Evolutionary conservation across 2,797 vertebrate genomes (phyloP).

Genomic region (Myotis planiceps): DNA sequence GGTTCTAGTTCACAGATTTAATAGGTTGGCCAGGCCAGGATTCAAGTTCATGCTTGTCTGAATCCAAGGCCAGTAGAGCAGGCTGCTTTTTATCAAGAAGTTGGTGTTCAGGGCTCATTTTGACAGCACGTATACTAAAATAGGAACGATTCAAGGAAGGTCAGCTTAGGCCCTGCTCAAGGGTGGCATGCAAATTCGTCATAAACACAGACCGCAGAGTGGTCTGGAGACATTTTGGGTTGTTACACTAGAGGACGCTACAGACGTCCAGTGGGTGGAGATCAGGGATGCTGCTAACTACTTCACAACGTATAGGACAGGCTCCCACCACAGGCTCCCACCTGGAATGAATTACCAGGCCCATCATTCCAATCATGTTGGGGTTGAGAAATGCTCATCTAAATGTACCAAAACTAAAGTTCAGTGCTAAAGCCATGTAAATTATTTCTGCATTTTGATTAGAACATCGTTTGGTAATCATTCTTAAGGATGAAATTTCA

Average conservation of each 20-base stretch:
- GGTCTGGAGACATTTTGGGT: neutral
- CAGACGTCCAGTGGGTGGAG: neutral
- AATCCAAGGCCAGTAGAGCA: neutral
- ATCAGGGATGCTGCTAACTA: neutral
- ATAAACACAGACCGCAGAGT: neutral
- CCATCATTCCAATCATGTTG: neutral
- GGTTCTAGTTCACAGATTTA: neutral
- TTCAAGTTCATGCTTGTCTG: neutral
- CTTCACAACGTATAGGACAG: neutral
- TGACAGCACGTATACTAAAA: neutral
- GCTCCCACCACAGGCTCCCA: neutral
- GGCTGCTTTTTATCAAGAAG: neutral
- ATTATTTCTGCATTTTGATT: neutral
- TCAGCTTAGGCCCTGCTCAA: neutral
- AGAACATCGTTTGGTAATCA: neutral
- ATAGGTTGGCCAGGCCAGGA: neutral
- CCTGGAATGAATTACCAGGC: neutral
- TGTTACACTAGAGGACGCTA: neutral
- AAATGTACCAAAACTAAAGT: neutral
- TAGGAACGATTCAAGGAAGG: neutral
- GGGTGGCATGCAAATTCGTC: neutral
- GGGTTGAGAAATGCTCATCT: neutral
- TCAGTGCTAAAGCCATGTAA: neutral
- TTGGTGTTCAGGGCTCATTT: neutral
- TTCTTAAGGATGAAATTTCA: neutral